Evolutionary conservation across 2,888 invertebrate genomes (phyloP).

Genomic region (Mesoligia furuncula): DNA sequence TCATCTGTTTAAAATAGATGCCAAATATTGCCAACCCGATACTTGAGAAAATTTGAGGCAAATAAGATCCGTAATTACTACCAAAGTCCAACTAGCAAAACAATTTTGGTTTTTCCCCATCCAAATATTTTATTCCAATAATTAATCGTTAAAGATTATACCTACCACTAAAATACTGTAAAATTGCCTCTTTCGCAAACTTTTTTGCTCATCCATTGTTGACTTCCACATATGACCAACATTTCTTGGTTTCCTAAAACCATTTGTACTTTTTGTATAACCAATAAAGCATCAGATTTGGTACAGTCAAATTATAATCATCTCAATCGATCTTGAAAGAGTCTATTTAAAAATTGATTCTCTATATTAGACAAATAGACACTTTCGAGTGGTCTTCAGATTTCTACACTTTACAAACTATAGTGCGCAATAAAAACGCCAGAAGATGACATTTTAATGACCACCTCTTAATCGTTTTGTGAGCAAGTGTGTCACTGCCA

Average conservation of each 20-base stretch:
- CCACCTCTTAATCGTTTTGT: conserved; percentile 31
- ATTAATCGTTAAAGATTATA: no score
- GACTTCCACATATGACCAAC: neutral
- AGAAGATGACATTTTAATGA: conserved; percentile 37
- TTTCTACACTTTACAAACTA: conserved; percentile 2
- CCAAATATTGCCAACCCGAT: neutral
- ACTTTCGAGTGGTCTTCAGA: conserved; percentile 14
- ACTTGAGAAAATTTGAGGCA: neutral
- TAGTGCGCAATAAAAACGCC: conserved; percentile 2
- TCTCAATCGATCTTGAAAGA: neutral
- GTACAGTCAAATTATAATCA: neutral
- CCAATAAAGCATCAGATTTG: neutral
- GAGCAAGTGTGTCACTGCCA: conserved; percentile 26
- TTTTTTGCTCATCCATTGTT: neutral
- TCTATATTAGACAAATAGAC: neutral
- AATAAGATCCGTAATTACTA: neutral
- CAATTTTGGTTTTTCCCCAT: neutral
- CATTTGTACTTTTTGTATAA: conserved; percentile 1
- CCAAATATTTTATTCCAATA: neutral
- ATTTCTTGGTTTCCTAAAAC: neutral
- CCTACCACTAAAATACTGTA: neutral
- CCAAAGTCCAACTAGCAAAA: neutral
- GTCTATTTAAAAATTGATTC: neutral
- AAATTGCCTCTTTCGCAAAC: no score
- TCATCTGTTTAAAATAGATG: conserved; percentile 1